A percentile compares a stretch with the other conserved stretches of the same genome.
phyloP scores from a whole-genome alignment of 2,797 vertebrate species.

The Megaceryle alcyon region DNA sequence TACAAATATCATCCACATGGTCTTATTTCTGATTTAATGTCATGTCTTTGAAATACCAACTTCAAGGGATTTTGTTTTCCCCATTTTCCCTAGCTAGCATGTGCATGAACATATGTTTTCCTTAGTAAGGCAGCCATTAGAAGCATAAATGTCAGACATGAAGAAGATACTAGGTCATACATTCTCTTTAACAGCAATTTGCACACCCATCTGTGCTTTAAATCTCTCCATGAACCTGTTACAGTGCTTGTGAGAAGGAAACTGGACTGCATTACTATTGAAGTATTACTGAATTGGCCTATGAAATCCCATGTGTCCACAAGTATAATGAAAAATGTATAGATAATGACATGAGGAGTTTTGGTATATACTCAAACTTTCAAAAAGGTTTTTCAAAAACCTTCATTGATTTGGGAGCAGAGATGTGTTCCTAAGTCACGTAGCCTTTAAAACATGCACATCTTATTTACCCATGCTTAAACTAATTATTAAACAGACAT shows the following conservation, averaged over 20 bases:
- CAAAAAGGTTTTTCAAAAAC: not conserved
- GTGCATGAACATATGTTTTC: not conserved
- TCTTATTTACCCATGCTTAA: not conserved
- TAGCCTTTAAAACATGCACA: not conserved
- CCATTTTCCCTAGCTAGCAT: not conserved
- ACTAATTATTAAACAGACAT: not conserved
- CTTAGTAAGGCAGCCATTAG: not conserved
- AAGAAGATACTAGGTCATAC: not conserved
- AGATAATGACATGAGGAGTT: not conserved
- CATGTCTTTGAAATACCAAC: not conserved
- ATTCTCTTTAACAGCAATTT: not conserved
- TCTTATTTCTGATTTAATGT: not conserved
- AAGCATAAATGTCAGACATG: not conserved
- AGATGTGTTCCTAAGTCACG: not conserved
- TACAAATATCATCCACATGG: not conserved
- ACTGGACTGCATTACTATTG: not conserved
- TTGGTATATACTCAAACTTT: not conserved
- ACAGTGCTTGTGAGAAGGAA: not conserved
- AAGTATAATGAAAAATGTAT: not conserved
- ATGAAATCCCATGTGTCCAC: not conserved
- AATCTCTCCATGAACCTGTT: not conserved
- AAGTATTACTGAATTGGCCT: not conserved
- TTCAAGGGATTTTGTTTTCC: not conserved
- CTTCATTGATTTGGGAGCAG: not conserved
- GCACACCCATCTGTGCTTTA: not conserved